Evolutionary conservation across 2,888 invertebrate genomes (phyloP).

Genomic region (Buathra laborator): DNA sequence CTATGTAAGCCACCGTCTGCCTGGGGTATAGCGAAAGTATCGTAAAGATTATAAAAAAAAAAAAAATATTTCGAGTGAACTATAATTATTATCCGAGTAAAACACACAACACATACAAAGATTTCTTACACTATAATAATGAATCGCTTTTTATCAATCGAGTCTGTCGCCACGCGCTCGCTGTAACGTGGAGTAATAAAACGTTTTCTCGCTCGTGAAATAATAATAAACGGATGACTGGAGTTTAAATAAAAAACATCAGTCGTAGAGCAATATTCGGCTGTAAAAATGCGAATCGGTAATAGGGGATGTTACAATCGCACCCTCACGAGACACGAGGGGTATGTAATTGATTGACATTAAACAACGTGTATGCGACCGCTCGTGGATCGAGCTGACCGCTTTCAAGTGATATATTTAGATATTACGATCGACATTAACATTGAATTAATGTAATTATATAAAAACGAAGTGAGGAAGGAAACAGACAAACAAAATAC

Average conservation of each 20-base stretch:
- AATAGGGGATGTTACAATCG: slow-evolving; percentile 71
- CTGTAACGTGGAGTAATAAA: slow-evolving; percentile 24
- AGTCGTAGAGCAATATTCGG: slow-evolving; percentile 39
- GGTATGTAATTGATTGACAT: slow-evolving; percentile 57
- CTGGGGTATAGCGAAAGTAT: slow-evolving; percentile 64
- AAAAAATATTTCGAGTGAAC: slow-evolving; percentile 61
- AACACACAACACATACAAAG: slow-evolving; percentile 11
- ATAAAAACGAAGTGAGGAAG: slow-evolving; percentile 43
- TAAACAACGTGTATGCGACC: slow-evolving; percentile 73
- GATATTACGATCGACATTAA: slow-evolving; percentile 75
- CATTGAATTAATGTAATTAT: slow-evolving; percentile 61
- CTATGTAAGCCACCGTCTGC: slow-evolving; percentile 62
- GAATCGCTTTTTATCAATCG: slow-evolving; percentile 55
- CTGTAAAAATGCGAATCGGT: slow-evolving; percentile 57
- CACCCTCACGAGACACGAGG: slow-evolving; percentile 69
- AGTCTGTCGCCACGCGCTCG: slow-evolving; percentile 16
- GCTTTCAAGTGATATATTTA: slow-evolving; percentile 81
- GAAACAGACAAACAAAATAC: slow-evolving; percentile 26
- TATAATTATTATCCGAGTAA: slow-evolving; percentile 35
- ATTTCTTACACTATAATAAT: slow-evolving; percentile 42
- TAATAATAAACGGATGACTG: slow-evolving; percentile 28
- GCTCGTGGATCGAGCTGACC: slow-evolving; percentile 80
- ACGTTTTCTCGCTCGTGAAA: slow-evolving; percentile 51
- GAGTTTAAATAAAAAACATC: not conserved
- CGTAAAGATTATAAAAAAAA: slow-evolving; percentile 45